Base-by-base conservation (phyloP, 2,797 vertebrate genomes). In the Lateolabrax maculatus region DNA sequence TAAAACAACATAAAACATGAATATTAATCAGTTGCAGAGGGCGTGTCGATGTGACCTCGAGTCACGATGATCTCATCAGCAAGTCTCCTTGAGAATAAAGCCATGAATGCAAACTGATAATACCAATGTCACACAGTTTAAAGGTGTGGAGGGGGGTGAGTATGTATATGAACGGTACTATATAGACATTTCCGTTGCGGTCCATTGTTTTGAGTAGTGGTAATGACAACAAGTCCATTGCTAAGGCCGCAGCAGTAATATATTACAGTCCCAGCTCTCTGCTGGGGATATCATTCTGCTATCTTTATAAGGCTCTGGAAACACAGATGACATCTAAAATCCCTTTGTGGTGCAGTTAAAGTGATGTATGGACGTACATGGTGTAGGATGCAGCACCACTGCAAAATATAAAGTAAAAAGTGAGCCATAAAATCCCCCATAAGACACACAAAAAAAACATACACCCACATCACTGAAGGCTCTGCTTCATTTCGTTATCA, bases 1-100 rank as follows among this genome's bases (percentile, higher is more conserved):
- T 79, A 75, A 84, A 83, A 71, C 69, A 79, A 87, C 73, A 83
- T 31, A 46, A 86, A 92, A 84, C 63, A 92, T 90, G 87, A 90
- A 94, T 90, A 92, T 90, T 88, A 90, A 92, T 87, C 58, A 83
- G 83, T 2, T 71, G 74, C 78, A 77, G 79, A 83, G 79, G 83
- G 84, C 19, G 86, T 83, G 84, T 63, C 61, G 18, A 62, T 21
- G 80, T 39, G 65, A 79, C 79, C 84, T 60, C 49, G 2, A 75
- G 80, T 77, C 67, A 1, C 77, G 15, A 36, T 23, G 18, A 84
- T 85, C 84, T 86, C 72, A 89, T 87, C 84, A 87, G 88, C 62
- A 41, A 85, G 79, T 86, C 81, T 84, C 84, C 89, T 87, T 86
- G 69, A 80, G 65, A 77, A 78, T 56, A 80, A 71, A 81, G 72